Evolutionary conservation across 1,140 invertebrate species (phyloP).

Genomic region (Matsumurasca onukii): DNA sequence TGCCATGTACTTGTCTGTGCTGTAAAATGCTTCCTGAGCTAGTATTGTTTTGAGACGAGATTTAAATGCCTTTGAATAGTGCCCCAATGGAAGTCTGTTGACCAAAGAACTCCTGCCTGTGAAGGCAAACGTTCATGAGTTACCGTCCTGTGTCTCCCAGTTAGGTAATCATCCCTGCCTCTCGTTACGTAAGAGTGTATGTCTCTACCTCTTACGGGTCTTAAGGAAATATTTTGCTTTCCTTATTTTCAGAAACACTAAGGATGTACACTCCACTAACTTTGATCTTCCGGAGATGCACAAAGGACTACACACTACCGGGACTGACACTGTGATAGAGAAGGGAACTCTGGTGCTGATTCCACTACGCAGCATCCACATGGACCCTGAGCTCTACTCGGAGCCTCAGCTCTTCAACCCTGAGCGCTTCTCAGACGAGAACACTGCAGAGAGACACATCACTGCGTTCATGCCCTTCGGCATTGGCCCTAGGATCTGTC

Average conservation of each 20-base stretch:
- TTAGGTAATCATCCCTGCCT: too few relatives aligned
- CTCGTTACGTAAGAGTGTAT: too few relatives aligned
- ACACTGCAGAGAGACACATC: slow-evolving; percentile 45
- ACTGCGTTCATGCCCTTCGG: slow-evolving; percentile 58
- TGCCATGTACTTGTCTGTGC: too few relatives aligned
- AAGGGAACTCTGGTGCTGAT: slow-evolving; percentile 54
- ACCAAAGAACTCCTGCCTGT: too few relatives aligned
- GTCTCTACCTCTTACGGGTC: too few relatives aligned
- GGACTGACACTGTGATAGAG: slow-evolving; percentile 50
- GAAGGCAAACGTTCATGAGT: too few relatives aligned
- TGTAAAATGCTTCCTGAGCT: too few relatives aligned
- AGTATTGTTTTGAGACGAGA: too few relatives aligned
- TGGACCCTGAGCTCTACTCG: slow-evolving; percentile 60
- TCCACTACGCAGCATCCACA: slow-evolving; percentile 60
- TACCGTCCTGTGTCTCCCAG: too few relatives aligned
- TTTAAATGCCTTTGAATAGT: too few relatives aligned
- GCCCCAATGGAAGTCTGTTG: too few relatives aligned
- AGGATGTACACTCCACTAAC: slow-evolving; percentile 58
- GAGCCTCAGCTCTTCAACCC: slow-evolving; percentile 68
- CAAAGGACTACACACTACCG: slow-evolving; percentile 53
- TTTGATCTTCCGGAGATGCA: slow-evolving; percentile 52
- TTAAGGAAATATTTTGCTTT: neutral
- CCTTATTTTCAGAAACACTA: slow-evolving; percentile 53
- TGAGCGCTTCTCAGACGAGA: slow-evolving; percentile 60
- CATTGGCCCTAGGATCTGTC: slow-evolving; percentile 57